Conservation (phyloP, 2,888 invertebrate species). For the Pachycephus smyrnensis region DNA sequence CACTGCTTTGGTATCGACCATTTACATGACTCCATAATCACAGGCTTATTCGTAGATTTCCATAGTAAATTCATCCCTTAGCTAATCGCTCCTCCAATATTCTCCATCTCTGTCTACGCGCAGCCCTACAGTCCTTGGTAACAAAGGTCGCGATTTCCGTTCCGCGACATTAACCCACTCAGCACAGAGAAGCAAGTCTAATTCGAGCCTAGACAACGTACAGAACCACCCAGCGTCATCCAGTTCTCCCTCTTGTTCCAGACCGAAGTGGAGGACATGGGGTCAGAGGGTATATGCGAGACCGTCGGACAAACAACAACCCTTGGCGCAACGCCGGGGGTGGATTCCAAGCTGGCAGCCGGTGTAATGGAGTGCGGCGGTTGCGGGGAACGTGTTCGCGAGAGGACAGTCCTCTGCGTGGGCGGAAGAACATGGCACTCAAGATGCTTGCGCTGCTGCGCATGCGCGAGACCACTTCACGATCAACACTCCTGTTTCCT, state of each 20-base stretch:
- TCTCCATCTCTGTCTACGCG: background rate
- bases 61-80: background rate
- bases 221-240: background rate
- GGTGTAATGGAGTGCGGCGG: constrained; percentile 34
- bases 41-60: too few relatives aligned
- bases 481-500: constrained; percentile 91
- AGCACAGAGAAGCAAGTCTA: background rate
- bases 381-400: constrained; percentile 31
- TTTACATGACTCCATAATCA: background rate
- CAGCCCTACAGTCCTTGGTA: background rate
- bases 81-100: background rate
- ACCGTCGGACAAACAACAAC: constrained; percentile 31
- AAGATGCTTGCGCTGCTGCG: constrained; percentile 87
- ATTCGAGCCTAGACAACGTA: background rate
- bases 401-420: constrained; percentile 66
- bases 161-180: constrained; percentile 31
- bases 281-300: constrained; percentile 52
- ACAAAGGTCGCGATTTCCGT: constrained; percentile 26
- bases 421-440: constrained; percentile 90
- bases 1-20: background rate
- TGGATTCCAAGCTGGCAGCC: constrained; percentile 16
- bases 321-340: constrained; percentile 4
- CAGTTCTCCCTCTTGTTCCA: constrained; percentile 28
- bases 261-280: constrained; percentile 60
- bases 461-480: constrained; percentile 87